Evolutionary conservation across 2,888 invertebrate species (phyloP).

Genomic region (Limulus polyphemus): DNA sequence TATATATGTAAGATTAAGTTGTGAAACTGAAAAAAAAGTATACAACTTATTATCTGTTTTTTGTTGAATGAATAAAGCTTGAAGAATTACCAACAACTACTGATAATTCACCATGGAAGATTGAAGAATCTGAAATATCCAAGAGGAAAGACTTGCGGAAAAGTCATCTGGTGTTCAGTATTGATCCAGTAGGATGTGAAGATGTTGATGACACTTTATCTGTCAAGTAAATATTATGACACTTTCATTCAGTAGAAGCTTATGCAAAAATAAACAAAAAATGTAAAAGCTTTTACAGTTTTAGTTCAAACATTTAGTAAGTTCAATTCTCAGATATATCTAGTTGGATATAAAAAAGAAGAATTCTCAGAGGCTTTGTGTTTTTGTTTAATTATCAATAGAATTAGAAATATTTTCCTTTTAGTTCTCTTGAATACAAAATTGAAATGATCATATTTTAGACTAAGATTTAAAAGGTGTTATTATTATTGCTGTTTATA

Average conservation of each 20-base stretch:
- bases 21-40: too few species aligned
- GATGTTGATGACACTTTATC: constrained; percentile 38
- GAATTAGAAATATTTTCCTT: too few species aligned
- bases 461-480: too few species aligned
- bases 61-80: constrained; percentile 4
- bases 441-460: too few species aligned
- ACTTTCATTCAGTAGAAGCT: neutral
- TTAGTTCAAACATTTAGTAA: neutral
- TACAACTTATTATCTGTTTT: neutral
- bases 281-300: neutral
- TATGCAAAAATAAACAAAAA: neutral
- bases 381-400: too few species aligned
- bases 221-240: constrained; percentile 28
- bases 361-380: too few species aligned
- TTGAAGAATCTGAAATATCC: constrained; percentile 29
- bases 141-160: constrained; percentile 32
- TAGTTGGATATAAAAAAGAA: too few species aligned
- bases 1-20: too few species aligned
- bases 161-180: constrained; percentile 35
- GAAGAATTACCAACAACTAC: constrained; percentile 31
- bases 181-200: constrained; percentile 38
- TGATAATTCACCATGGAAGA: constrained; percentile 30
- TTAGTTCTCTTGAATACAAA: too few species aligned
- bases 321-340: too few species aligned
- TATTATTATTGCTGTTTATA: too few species aligned